These are phyloP conservation scores for Scaptomyza hsui DNA, from an alignment of 1,140 invertebrate genomes.

Conservation along the genomic window DNA sequence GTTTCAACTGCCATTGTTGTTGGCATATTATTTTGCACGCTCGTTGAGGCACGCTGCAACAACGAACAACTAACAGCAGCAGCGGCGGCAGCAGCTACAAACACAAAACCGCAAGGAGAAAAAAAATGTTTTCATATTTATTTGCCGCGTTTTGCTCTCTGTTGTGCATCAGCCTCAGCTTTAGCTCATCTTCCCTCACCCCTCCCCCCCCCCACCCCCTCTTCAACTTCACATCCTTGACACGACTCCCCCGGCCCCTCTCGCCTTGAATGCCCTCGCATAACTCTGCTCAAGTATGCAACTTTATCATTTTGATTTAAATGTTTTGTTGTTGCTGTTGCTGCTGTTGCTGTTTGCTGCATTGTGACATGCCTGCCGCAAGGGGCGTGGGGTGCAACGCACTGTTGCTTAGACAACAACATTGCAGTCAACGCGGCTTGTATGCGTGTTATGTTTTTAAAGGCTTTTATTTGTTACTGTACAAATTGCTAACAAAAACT, in stretches of 20 bases:
- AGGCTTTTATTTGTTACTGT: conserved; percentile 39
- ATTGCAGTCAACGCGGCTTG: conserved; percentile 57
- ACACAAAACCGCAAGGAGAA: conserved; percentile 54
- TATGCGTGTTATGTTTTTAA: conserved; percentile 64
- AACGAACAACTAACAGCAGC: conserved; percentile 31
- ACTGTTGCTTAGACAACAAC: conserved; percentile 62
- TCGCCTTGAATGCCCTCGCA: conserved; percentile 46
- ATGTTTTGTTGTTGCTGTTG: conserved; percentile 64
- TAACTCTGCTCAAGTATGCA: conserved; percentile 83
- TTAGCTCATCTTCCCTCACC: background rate
- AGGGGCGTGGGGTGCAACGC: conserved; percentile 25
- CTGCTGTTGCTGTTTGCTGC: conserved; percentile 55
- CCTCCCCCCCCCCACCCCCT: no score
- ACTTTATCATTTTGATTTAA: conserved; percentile 84
- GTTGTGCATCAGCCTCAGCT: conserved; percentile 2
- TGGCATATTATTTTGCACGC: conserved; percentile 78
- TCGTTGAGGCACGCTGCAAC: conserved; percentile 58
- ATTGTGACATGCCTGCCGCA: conserved; percentile 62
- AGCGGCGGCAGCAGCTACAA: conserved; percentile 31
- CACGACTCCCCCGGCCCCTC: background rate
- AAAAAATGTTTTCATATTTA: conserved; percentile 81
- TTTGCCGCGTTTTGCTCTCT: conserved; percentile 55
- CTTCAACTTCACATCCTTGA: background rate
- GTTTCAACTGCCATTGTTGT: conserved; percentile 68
- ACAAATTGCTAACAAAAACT: conserved; percentile 23